These are phyloP conservation scores for Eremophila alpestris DNA, from an alignment of 2,797 vertebrate genomes.

Conservation along the genomic window DNA sequence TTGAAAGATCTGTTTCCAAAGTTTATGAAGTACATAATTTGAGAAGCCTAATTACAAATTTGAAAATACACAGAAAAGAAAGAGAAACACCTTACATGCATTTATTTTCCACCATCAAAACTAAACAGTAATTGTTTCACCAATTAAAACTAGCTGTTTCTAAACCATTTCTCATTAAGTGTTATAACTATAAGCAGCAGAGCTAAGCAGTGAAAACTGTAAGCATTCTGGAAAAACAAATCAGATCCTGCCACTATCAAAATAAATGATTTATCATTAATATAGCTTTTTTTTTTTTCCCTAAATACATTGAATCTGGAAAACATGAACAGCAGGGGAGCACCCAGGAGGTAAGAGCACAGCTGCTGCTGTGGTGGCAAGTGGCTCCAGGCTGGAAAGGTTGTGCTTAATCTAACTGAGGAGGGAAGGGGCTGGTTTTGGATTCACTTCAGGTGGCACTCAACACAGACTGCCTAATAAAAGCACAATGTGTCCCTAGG, in stretches of 20 bases:
- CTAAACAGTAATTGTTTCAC: constrained; percentile 13
- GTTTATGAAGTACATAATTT: constrained; percentile 27
- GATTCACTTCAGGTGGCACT: background rate
- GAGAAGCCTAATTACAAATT: constrained; percentile 40
- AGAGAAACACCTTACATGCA: background rate
- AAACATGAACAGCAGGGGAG: background rate
- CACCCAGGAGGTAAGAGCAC: background rate
- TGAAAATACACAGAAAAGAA: constrained; percentile 1
- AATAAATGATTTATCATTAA: background rate
- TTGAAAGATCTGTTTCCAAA: constrained; percentile 44
- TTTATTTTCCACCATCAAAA: constrained; percentile 38
- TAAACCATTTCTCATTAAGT: constrained; percentile 3
- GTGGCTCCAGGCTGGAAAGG: background rate
- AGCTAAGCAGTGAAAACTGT: background rate
- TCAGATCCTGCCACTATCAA: background rate
- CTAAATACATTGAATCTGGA: background rate
- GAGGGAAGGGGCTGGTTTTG: background rate
- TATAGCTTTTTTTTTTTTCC: background rate
- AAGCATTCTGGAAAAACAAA: background rate
- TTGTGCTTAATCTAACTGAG: background rate
- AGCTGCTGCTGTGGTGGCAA: background rate
- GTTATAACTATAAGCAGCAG: background rate
- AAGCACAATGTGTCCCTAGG: background rate
- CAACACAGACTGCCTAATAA: background rate
- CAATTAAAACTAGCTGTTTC: constrained; percentile 18